Percentiles rank a stretch among this genome's conserved stretches.
Evolutionary conservation across 2,797 vertebrate species (phyloP).

Genomic region (Leptodactylus fallax): DNA sequence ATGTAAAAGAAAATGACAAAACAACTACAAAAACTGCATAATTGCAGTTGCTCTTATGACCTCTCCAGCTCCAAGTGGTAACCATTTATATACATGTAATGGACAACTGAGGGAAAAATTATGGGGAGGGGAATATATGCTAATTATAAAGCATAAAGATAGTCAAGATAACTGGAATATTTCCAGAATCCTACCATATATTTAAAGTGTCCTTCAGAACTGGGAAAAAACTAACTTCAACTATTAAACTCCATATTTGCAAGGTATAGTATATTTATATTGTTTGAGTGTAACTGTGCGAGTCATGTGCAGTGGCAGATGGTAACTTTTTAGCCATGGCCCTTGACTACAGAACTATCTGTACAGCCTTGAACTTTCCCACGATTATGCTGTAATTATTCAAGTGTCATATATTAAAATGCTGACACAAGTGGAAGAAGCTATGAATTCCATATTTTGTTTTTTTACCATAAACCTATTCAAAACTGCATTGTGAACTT

Average conservation of each 20-base stretch:
- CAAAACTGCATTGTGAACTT: not conserved
- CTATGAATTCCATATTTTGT: not conserved
- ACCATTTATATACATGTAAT: no score
- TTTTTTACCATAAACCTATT: no score
- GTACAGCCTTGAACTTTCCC: not conserved
- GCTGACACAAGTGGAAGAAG: not conserved
- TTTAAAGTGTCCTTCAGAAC: no score
- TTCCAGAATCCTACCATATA: no score
- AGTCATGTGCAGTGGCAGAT: not conserved
- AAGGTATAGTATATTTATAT: not conserved
- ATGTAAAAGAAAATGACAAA: not conserved
- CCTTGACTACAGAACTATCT: not conserved
- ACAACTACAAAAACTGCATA: not conserved
- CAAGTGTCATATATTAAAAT: not conserved
- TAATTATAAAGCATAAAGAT: no score
- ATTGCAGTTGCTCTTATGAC: not conserved
- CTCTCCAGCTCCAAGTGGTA: no score
- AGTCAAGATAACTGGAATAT: no score
- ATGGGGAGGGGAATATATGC: no score
- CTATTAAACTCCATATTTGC: not conserved
- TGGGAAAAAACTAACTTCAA: not conserved
- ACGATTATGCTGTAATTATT: not conserved
- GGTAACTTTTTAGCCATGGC: not conserved
- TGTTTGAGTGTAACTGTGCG: not conserved
- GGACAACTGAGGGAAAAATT: no score